Evolutionary conservation across 1,140 invertebrate genomes (phyloP), one percentile per base, ranked within the genome.

Genomic region (Drosophila ananassae): DNA sequence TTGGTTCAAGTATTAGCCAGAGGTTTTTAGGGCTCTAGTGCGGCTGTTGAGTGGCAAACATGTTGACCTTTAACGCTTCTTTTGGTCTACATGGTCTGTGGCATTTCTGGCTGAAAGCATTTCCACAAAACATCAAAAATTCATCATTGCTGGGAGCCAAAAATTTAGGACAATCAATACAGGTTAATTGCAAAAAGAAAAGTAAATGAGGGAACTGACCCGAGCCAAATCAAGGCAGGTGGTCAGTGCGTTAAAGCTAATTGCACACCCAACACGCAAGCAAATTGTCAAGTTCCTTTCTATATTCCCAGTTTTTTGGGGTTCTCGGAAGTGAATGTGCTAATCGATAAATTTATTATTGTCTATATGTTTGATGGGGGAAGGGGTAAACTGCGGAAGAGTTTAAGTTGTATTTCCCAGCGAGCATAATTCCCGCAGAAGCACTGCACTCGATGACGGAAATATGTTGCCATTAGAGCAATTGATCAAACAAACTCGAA

Each of bases 121-220:
- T 56, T 54, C 28, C 39, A 44, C 24, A 66, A 54, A 57, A 77
- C 66, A n/a, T 55, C 17, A 25, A 2, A 54, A 56, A 68, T 71
- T 74, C 32, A 56, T 58, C 47, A 44, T 28, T 59, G 51, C 17
- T 44, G 56, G 6, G 25, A 51, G 55, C 46, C 34, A 56, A 37
- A 68, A 87, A 90, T 79, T 72, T 90, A 57, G 89, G 74, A 81
- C 89, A 89, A 89, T 90, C 89, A 90, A 89, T 90, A 79, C 51
- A 71, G 62, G 73, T 60, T 90, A 90, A 90, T 90, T 79, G 82
- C 79, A 71, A 59, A 44, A 73, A 62, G 61, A 64, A 41, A 62
- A 32, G 39, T 12, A 9, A 25, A 37, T 37, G 34, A 37, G 34
- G 47, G 48, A 44, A 62, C 75, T 72, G 41, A 53, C 72, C 54